Percentiles rank a stretch among this genome's conserved stretches.
These are phyloP conservation scores for Drosophila prolongata DNA, from an alignment of 2,888 invertebrate species.

Conservation along the genomic window DNA sequence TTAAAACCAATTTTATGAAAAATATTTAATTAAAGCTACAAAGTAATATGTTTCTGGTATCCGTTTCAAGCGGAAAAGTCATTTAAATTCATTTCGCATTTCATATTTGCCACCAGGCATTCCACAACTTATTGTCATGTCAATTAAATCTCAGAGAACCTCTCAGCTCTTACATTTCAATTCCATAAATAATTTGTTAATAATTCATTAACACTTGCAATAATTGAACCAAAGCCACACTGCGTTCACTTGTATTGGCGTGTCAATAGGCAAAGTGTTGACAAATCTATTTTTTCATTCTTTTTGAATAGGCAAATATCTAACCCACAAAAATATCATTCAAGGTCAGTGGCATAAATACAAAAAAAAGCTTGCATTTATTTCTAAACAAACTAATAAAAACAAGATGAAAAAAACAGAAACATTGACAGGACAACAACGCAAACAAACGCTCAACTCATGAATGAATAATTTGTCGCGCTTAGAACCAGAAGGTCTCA, in stretches of 20 bases:
- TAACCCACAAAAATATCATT: constrained; percentile 52
- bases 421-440: constrained; percentile 16
- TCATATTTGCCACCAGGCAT: constrained; percentile 15
- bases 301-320: constrained; percentile 21
- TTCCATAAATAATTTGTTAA: constrained; percentile 41
- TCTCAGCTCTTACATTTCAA: constrained; percentile 42
- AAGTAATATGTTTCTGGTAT: constrained; percentile 1
- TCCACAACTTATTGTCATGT: constrained; percentile 35
- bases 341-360: constrained; percentile 66
- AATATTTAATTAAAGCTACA: constrained; percentile 2
- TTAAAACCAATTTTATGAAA: constrained; percentile 15
- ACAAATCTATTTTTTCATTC: constrained; percentile 24
- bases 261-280: constrained; percentile 32
- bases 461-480: constrained; percentile 70
- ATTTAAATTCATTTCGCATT: constrained; percentile 44
- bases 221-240: constrained; percentile 28
- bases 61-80: constrained; percentile 10
- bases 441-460: constrained; percentile 52
- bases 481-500: constrained; percentile 59
- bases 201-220: constrained; percentile 36
- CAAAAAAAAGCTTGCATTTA: constrained; percentile 40
- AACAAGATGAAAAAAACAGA: constrained; percentile 26
- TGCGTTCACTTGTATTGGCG: not conserved
- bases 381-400: constrained; percentile 55
- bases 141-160: constrained; percentile 45